Conservation (phyloP, 92 coral and sea anemone genomes). For the Muricea muricata region DNA sequence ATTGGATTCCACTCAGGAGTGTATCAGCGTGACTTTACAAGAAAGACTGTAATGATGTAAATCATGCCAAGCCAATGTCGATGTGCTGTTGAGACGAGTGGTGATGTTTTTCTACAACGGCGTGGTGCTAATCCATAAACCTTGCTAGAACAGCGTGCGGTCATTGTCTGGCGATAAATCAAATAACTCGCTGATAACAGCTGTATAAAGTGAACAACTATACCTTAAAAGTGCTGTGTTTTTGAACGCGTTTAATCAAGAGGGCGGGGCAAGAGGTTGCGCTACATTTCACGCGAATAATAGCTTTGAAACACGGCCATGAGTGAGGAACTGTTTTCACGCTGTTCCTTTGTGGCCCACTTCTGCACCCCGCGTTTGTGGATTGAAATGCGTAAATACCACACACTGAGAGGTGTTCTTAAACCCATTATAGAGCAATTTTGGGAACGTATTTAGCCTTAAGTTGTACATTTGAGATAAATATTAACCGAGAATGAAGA, state of each 20-base stretch:
- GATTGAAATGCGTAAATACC: neutral
- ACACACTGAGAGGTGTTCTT: constrained; percentile 20
- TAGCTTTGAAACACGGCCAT: constrained; percentile 37
- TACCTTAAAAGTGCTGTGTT: neutral
- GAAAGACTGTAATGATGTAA: neutral
- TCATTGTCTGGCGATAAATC: constrained; percentile 6
- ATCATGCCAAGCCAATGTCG: neutral
- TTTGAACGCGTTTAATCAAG: neutral
- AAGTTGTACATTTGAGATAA: neutral
- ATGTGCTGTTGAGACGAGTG: neutral
- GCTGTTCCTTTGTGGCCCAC: constrained; percentile 36
- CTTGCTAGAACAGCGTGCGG: neutral
- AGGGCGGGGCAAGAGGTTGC: constrained; percentile 23
- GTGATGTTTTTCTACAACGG: constrained; percentile 13
- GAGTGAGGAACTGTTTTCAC: constrained; percentile 35
- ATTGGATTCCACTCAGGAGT: neutral
- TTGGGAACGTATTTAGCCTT: neutral
- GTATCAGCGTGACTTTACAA: constrained; percentile 7
- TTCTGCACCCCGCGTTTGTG: constrained; percentile 1
- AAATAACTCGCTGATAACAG: constrained; percentile 15
- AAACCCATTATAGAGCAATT: neutral
- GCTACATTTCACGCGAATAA: constrained; percentile 36
- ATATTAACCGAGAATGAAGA: neutral
- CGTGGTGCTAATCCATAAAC: neutral
- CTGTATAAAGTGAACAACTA: neutral